Percentiles rank a stretch among this genome's conserved stretches.
Evolutionary conservation across 1,140 invertebrate genomes (phyloP).

Genomic region (Vanessa atalanta): DNA sequence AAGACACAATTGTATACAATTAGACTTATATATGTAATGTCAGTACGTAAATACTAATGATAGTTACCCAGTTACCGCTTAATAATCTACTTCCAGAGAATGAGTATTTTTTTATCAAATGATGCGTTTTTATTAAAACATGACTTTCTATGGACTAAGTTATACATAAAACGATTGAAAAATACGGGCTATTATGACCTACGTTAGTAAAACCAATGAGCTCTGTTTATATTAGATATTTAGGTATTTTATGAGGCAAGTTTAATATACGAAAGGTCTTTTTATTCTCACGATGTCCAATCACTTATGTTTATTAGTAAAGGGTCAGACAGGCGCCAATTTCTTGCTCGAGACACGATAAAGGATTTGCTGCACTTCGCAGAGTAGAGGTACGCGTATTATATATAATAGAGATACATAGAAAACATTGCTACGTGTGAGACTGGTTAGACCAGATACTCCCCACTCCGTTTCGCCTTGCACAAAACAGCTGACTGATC

Average conservation of each 20-base stretch:
- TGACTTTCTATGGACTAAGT: too few species aligned
- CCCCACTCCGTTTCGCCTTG: slow-evolving; percentile 39
- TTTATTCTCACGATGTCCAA: slow-evolving; percentile 1
- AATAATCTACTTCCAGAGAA: too few species aligned
- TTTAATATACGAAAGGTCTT: background rate
- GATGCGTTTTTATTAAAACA: background rate
- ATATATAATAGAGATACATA: slow-evolving; percentile 16
- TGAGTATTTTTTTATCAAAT: background rate
- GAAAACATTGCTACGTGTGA: slow-evolving; percentile 14
- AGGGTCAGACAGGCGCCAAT: slow-evolving; percentile 25
- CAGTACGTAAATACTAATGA: too few species aligned
- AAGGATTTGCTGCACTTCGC: slow-evolving; percentile 29
- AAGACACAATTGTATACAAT: background rate
- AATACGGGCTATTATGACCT: background rate
- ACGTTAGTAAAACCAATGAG: background rate
- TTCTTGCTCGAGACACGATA: slow-evolving; percentile 20
- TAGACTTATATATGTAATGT: too few species aligned
- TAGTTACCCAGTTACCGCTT: too few species aligned
- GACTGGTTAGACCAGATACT: slow-evolving; percentile 55
- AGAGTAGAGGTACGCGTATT: slow-evolving; percentile 10
- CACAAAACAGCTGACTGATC: slow-evolving; percentile 66
- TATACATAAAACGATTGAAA: too few species aligned
- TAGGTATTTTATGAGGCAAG: background rate
- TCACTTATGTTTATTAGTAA: slow-evolving; percentile 2
- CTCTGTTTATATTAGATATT: background rate